phyloP scores from a whole-genome alignment of 2,888 invertebrate species.

The Acronicta aceris region DNA sequence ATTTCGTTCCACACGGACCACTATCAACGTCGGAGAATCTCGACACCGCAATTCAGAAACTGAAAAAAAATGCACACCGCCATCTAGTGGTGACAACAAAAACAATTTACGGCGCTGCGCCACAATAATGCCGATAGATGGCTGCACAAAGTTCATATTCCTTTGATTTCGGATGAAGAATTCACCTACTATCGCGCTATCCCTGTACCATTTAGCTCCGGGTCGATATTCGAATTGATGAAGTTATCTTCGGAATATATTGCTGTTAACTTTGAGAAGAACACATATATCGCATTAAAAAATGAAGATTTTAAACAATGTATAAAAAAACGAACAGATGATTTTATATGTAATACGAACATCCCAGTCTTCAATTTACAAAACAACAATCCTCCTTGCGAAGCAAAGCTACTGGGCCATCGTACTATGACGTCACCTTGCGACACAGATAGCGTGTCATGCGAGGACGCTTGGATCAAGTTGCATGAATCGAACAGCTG shows the following conservation, averaged over 20 bases:
- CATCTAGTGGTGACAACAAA: no score
- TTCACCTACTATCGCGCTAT: not conserved
- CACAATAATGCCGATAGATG: no score
- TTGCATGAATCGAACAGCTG: conserved; percentile 8
- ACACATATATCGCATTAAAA: not conserved
- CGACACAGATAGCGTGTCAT: not conserved
- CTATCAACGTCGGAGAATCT: no score
- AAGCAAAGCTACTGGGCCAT: conserved; percentile 12
- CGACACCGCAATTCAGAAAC: no score
- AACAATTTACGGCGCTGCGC: no score
- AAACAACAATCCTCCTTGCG: conserved; percentile 6
- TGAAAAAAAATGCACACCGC: no score
- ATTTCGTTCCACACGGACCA: no score
- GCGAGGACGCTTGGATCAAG: conserved; percentile 6
- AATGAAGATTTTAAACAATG: conserved; percentile 2
- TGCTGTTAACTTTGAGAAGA: conserved; percentile 5
- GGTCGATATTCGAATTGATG: not conserved
- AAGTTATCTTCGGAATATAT: conserved; percentile 7
- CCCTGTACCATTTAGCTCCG: not conserved
- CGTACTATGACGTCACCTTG: conserved; percentile 1
- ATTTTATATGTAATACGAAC: not conserved
- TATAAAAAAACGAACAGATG: not conserved
- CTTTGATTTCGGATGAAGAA: conserved; percentile 4
- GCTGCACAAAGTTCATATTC: conserved; percentile 6
- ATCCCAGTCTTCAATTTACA: conserved; percentile 6